phyloP scores from a whole-genome alignment of 2,888 invertebrate species.

The Acrobasis consociella region DNA sequence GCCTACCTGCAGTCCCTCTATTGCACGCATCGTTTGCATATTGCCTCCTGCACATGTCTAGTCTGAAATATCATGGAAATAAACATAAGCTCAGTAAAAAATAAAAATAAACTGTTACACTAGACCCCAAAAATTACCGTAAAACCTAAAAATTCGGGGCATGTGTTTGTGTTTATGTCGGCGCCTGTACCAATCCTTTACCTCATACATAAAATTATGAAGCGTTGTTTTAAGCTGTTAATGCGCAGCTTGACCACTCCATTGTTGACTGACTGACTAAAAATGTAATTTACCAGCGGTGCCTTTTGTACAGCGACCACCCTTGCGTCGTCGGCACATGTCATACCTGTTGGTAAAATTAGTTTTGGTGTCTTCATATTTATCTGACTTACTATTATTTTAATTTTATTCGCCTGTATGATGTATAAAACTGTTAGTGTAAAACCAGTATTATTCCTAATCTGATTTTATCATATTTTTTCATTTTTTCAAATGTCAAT shows the following conservation, averaged over 20 bases:
- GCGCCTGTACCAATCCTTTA: slow-evolving; percentile 82
- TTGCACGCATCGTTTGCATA: slow-evolving; percentile 97
- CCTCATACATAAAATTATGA: slow-evolving; percentile 73
- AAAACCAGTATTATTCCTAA: too few species aligned
- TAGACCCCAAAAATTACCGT: slow-evolving; percentile 5
- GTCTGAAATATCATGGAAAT: slow-evolving; percentile 91
- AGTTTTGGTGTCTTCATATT: slow-evolving; percentile 59
- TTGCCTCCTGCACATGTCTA: slow-evolving; percentile 99
- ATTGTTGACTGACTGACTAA: slow-evolving; percentile 57
- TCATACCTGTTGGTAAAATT: slow-evolving; percentile 92
- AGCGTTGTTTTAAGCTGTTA: slow-evolving; percentile 79
- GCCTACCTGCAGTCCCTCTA: slow-evolving; percentile 98
- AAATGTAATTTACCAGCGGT: slow-evolving; percentile 94
- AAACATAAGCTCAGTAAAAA: slow-evolving; percentile 69
- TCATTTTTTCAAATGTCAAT: too few species aligned
- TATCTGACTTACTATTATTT: slow-evolving; percentile 4
- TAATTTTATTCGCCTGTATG: not conserved
- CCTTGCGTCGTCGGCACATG: slow-evolving; percentile 98
- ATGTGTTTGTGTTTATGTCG: slow-evolving; percentile 47
- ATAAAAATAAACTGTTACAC: slow-evolving; percentile 24
- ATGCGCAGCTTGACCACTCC: slow-evolving; percentile 66
- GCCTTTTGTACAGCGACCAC: slow-evolving; percentile 98
- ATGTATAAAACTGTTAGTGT: not conserved
- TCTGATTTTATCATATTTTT: too few species aligned
- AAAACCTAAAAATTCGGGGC: slow-evolving; percentile 14